These are phyloP conservation scores for Lethenteron reissneri DNA, from an alignment of 2,113 vertebrate genomes.

Conservation along the genomic window DNA sequence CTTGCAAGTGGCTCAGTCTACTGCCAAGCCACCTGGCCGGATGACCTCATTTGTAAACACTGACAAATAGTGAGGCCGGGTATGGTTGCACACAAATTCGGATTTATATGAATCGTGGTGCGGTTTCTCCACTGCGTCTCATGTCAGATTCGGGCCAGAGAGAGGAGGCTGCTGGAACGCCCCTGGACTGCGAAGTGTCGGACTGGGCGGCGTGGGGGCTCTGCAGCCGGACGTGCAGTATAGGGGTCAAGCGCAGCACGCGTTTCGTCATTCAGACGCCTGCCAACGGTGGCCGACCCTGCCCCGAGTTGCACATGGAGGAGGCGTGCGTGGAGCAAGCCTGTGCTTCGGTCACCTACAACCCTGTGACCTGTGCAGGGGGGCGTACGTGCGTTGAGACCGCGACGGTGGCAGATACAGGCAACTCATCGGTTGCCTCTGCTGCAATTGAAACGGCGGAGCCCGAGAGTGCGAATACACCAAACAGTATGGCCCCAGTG, in stretches of 20 bases:
- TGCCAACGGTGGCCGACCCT: conserved; percentile 7
- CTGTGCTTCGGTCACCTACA: background rate
- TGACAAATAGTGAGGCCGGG: too few species aligned
- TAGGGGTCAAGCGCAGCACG: conserved; percentile 6
- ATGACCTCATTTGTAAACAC: too few species aligned
- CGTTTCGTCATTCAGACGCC: conserved; percentile 6
- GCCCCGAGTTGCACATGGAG: conserved; percentile 5
- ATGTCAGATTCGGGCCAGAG: background rate
- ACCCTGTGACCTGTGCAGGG: background rate
- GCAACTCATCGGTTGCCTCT: too few species aligned
- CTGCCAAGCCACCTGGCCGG: too few species aligned
- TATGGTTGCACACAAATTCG: too few species aligned
- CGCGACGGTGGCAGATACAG: too few species aligned
- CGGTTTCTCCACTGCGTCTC: background rate
- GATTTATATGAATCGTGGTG: too few species aligned
- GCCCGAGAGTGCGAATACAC: too few species aligned
- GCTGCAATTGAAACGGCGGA: too few species aligned
- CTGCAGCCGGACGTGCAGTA: conserved; percentile 6
- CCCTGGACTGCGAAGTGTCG: conserved; percentile 10
- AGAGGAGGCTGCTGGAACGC: background rate
- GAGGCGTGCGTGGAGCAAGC: conserved; percentile 7
- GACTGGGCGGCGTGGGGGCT: conserved; percentile 8
- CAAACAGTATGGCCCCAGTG: too few species aligned
- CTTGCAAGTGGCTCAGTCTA: too few species aligned
- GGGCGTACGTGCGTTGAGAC: too few species aligned